Evolutionary conservation across 2,797 vertebrate species (phyloP), one percentile per base, ranked within the genome.

Genomic region (Bradypodion ventrale): DNA sequence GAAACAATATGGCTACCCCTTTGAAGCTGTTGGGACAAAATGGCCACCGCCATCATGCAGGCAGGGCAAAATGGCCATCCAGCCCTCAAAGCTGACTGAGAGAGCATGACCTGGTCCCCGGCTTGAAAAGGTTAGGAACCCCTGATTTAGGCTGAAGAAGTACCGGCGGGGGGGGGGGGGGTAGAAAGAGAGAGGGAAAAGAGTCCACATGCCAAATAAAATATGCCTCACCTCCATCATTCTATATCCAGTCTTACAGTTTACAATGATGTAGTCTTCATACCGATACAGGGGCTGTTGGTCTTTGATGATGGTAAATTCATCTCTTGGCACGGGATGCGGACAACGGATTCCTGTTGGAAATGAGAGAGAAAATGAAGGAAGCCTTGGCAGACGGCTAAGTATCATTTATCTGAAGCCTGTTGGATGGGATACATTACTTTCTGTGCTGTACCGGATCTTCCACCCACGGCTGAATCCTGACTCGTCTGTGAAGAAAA

Each of bases 401-500:
- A 13, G 32, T n/a, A 63, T 4, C 19, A 23, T 52, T 62, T 40
- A 52, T 37, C 29, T 37, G 59, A 56, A 27, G 19, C 40, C 42
- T n/a, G 32, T 10, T 32, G 68, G 60, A 35, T 75, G n/a, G 23
- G 79, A 60, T 4, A 23, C 65, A 92, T 95, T 93, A 96, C 96
- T 92, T 62, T 96, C 91, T 0, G 95, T 94, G 52, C 94, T 95
- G 75, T 96, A 97, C 87, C 23, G 91, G 60, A 97, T 90, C 86
- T 95, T 97, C 96, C 96, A 97, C 80, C 96, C 96, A 60, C 68
- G 91, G 89, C 96, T 96, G 90, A 95, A 94, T 65, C 96, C 96
- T 0, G 96, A 96, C 10, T 95, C 96, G 1, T 97, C 96, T 0
- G 96, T 96, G 90, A 96, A 86, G 89, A 97, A 97, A 37, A 96